Base-by-base conservation (phyloP, 2,888 invertebrate genomes). In the Nephrocerus scutellatus region DNA sequence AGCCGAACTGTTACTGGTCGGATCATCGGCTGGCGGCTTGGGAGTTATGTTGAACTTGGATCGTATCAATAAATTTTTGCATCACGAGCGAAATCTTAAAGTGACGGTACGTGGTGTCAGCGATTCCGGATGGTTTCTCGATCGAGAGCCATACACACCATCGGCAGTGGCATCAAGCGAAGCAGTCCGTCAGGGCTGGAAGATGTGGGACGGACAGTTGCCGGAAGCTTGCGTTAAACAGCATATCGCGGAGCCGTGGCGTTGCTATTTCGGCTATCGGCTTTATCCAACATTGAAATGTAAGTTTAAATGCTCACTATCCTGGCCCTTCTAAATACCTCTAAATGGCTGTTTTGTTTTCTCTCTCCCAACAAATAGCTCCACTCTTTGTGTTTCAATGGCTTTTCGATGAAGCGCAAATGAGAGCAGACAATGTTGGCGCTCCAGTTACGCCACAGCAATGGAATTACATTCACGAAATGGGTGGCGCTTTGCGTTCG, bases 91-190 rank as follows among this genome's bases (percentile, higher is more conserved):
- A 42, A 70, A 66, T 19, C 69, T 72, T 23, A 74, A 76, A 38
- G 75, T 86, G 10, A 72, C 77, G 1, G 87, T 93, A 8, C 77
- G 84, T 4, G 92, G 91, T 2, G 78, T 93, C 6, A 82, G 87
- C 2, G 93, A 95, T 66, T 92, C 92, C 1, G 93, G 92, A 13
- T 95, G 93, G 93, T 93, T 93, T 63, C 71, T 93, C 41, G 93
- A 93, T 62, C 77, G 89, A 43, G 81, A 84, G 18, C 84, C 84
- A 0, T 84, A 78, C 57, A 73, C 76, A 3, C 76, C 77, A 1
- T 77, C 78, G 29, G 70, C 72, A 1, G 71, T 79, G 41, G 74
- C 78, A 1, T 77, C 82, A 4, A 64, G 79, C 48, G 74, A 82
- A 57, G 75, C 80, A 1, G 79, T 85, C 31, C 74, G 79, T 43